Base-by-base conservation (phyloP, 1,140 invertebrate species). In the Prorops nasuta region DNA sequence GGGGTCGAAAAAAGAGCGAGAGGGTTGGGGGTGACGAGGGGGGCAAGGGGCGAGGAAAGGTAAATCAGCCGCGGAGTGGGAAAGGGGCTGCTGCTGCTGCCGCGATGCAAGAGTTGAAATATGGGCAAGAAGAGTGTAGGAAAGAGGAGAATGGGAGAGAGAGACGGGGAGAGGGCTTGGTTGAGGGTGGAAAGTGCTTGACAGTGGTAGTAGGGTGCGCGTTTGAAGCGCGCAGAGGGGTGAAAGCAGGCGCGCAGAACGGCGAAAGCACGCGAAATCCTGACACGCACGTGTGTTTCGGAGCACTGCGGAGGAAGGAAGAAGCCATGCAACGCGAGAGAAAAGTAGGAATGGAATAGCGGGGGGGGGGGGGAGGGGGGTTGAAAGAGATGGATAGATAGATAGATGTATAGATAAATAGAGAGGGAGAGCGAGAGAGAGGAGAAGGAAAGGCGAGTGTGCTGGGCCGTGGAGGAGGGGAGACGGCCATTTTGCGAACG, bases 401-500 rank as follows among this genome's bases (percentile, higher is more conserved):
- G n/a, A n/a, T n/a, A n/a, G n/a, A n/a, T n/a, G n/a, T n/a, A n/a
- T n/a, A 37, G 19, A 40, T 43, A 49, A 38, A 47, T 24, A 24
- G 22, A 8, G 44, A 16, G 14, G 8, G 19, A 44, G 31, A 15
- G 35, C 42, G 16, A 18, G 15, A 39, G 15, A 49, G 41, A 36
- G 34, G 31, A 19, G 39, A 14, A 17, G 31, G n/a, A 76, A 76
- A 76, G 76, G 73, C 67, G 70, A 66, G 63, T 28, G 39, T 22
- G 44, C 19, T 28, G 16, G 15, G 10, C 10, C 14, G 18, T 22
- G n/a, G 42, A 63, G 71, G 72, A 70, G 71, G 73, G 70, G 60
- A 58, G 73, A 72, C 74, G 71, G 76, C 74, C 76, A 78, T 78
- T 78, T 78, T 77, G 74, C 63, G 57, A 74, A 68, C 66, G 74